These are phyloP conservation scores for Bombus vancouverensis DNA, from an alignment of 1,140 invertebrate genomes.

Conservation along the genomic window DNA sequence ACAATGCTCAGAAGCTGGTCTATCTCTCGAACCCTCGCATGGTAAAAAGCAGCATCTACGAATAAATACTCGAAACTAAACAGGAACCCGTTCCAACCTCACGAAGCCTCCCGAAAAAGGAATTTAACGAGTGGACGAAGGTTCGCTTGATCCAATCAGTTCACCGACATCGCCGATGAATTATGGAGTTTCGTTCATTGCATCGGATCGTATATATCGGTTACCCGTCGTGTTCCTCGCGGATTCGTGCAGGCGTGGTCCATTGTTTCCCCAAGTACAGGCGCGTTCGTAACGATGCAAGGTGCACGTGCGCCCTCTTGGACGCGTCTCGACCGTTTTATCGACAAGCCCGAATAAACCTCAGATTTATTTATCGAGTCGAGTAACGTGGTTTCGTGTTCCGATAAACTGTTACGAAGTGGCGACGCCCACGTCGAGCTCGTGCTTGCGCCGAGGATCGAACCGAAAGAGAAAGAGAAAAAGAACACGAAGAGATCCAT, in stretches of 20 bases:
- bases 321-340: constrained; percentile 38
- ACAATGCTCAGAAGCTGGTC: neutral
- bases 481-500: neutral
- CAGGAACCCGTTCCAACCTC: neutral
- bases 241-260: constrained; percentile 9
- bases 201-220: neutral
- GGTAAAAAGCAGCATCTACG: neutral
- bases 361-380: constrained; percentile 66
- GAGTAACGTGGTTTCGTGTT: constrained; percentile 61
- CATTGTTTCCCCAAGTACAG: constrained; percentile 18
- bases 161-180: neutral
- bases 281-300: constrained; percentile 10
- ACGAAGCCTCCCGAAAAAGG: neutral
- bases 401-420: constrained; percentile 67
- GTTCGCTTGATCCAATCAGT: neutral
- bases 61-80: neutral
- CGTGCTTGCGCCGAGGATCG: neutral
- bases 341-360: constrained; percentile 55
- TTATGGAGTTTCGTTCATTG: constrained; percentile 29
- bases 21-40: neutral
- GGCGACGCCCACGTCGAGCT: constrained; percentile 48
- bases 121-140: neutral
- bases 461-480: neutral
- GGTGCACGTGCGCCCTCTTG: constrained; percentile 26
- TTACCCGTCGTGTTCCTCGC: neutral